phyloP scores from a whole-genome alignment of 2,888 invertebrate species.

The Acleris literana region DNA sequence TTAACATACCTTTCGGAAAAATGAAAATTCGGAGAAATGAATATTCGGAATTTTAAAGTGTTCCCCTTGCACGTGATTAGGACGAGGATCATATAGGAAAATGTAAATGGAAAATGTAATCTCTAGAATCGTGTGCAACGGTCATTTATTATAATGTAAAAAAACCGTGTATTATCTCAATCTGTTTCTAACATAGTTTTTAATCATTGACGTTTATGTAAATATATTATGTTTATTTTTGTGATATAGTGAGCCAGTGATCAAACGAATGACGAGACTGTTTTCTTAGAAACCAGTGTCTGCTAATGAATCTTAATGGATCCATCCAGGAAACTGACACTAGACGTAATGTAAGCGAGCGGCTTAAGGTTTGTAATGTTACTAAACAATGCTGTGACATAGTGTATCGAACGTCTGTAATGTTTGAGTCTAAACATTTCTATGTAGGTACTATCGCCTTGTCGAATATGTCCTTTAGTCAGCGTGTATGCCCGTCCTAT shows the following conservation, averaged over 20 bases:
- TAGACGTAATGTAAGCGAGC: conserved; percentile 53
- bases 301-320: conserved; percentile 59
- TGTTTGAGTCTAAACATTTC: background rate
- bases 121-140: no score
- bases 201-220: conserved; percentile 38
- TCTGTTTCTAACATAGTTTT: conserved; percentile 13
- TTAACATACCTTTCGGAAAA: no score
- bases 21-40: no score
- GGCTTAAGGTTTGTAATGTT: conserved; percentile 54
- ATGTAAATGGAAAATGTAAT: no score
- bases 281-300: conserved; percentile 55
- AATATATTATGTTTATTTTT: conserved; percentile 43
- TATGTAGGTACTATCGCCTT: background rate
- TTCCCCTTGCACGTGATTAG: no score
- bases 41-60: no score
- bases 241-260: conserved; percentile 68
- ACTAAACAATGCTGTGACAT: conserved; percentile 54
- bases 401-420: conserved; percentile 42
- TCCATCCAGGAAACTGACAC: conserved; percentile 73
- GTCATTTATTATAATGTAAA: no score
- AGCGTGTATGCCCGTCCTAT: no score
- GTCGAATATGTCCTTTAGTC: no score
- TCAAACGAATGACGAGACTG: conserved; percentile 66
- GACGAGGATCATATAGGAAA: no score
- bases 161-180: no score